phyloP scores from a whole-genome alignment of 2,113 vertebrate species.

The Tyto alba region DNA sequence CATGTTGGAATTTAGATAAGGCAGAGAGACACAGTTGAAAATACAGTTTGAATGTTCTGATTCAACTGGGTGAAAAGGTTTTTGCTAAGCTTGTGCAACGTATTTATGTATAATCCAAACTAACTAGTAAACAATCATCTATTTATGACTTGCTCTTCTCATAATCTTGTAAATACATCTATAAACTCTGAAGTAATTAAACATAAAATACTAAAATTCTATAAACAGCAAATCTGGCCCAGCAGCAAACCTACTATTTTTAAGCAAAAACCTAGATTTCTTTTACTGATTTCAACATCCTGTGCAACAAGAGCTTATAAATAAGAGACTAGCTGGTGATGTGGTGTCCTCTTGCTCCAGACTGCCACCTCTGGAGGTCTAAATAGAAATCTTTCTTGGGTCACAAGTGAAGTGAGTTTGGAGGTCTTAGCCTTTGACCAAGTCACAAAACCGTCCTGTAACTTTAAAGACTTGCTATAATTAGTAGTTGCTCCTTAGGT shows the following conservation, averaged over 20 bases:
- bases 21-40: conserved; percentile 40
- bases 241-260: neutral
- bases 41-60: neutral
- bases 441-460: neutral
- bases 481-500: neutral
- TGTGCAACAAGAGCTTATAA: conserved; percentile 12
- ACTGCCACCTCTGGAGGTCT: conserved; percentile 10
- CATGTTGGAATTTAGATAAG: conserved; percentile 62
- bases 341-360: neutral
- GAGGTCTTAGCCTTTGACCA: conserved; percentile 4
- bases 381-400: neutral
- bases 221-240: neutral
- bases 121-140: neutral
- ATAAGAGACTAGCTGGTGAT: neutral
- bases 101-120: conserved; percentile 3
- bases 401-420: conserved; percentile 36
- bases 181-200: neutral
- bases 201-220: neutral
- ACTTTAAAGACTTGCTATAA: neutral
- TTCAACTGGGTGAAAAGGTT: neutral
- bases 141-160: neutral
- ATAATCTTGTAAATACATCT: neutral
- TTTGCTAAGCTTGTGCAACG: neutral
- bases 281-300: neutral
- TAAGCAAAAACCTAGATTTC: neutral